These are phyloP conservation scores for Lycaon pictus DNA, from an alignment of 2,113 vertebrate genomes.

Conservation along the genomic window DNA sequence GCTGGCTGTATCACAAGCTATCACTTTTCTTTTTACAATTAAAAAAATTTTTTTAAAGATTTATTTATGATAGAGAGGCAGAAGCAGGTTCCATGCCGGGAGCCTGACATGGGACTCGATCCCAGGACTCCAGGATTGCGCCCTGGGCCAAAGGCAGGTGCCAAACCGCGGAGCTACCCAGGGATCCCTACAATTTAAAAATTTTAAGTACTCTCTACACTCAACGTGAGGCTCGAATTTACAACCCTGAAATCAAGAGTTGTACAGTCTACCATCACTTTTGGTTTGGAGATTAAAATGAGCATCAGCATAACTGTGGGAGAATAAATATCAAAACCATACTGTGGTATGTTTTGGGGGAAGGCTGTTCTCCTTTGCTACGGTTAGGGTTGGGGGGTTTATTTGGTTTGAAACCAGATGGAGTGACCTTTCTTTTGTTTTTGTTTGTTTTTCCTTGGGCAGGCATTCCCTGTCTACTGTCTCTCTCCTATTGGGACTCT, in stretches of 20 bases:
- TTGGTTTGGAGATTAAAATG: not conserved
- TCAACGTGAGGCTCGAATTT: not conserved
- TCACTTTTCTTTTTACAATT: not conserved
- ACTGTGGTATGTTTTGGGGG: not conserved
- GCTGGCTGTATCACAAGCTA: not conserved
- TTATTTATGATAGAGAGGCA: too few relatives aligned
- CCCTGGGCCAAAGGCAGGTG: too few relatives aligned
- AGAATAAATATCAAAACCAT: slow-evolving; percentile 32
- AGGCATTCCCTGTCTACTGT: not conserved
- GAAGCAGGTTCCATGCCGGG: too few relatives aligned
- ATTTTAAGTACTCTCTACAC: not conserved
- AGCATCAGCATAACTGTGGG: not conserved
- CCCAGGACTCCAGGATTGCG: too few relatives aligned
- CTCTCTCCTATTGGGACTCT: not conserved
- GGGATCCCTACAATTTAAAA: too few relatives aligned
- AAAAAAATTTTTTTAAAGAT: too few relatives aligned
- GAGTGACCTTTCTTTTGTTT: not conserved
- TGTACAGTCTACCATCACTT: not conserved
- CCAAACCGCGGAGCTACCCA: too few relatives aligned
- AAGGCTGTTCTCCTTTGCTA: not conserved
- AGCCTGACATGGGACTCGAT: too few relatives aligned
- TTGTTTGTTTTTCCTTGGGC: not conserved
- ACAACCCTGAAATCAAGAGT: not conserved
- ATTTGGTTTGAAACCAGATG: slow-evolving; percentile 39
- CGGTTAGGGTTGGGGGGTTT: not conserved